A percentile compares a stretch with the other conserved stretches of the same genome.
These are phyloP conservation scores for Crematogaster levior DNA, from an alignment of 2,888 invertebrate genomes.

Conservation along the genomic window DNA sequence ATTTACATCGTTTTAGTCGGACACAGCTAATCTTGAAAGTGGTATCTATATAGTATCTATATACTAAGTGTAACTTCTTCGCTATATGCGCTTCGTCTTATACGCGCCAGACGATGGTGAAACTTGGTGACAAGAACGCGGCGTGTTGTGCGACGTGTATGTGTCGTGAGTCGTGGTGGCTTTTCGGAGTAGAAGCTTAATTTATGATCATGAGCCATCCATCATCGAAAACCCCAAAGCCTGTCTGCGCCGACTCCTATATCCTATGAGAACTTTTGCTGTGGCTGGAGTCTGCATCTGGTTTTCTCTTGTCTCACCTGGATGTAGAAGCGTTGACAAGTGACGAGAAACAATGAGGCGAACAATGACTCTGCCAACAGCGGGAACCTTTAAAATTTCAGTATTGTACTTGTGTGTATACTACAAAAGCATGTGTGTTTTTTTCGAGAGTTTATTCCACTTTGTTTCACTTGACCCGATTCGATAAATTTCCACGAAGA, in stretches of 20 bases:
- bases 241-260: constrained; percentile 50
- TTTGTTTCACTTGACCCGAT: background rate
- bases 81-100: constrained; percentile 30
- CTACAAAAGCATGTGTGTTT: background rate
- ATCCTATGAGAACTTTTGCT: constrained; percentile 59
- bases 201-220: constrained; percentile 71
- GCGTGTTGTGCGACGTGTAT: constrained; percentile 39
- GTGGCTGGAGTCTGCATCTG: constrained; percentile 21
- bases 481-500: background rate
- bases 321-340: constrained; percentile 63
- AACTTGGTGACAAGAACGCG: constrained; percentile 53
- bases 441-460: background rate
- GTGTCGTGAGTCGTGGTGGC: constrained; percentile 47
- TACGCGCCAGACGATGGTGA: constrained; percentile 28
- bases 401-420: background rate
- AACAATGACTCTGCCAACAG: constrained; percentile 71
- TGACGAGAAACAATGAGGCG: constrained; percentile 73
- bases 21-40: constrained; percentile 18
- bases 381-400: constrained; percentile 69
- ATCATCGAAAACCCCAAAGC: constrained; percentile 69
- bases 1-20: background rate
- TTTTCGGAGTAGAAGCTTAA: constrained; percentile 65
- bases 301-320: constrained; percentile 37
- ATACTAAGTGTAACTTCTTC: constrained; percentile 20
- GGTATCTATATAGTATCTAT: constrained; percentile 7